These are phyloP conservation scores for Hermodice carunculata DNA, from an alignment of 2,888 invertebrate species.

Conservation along the genomic window DNA sequence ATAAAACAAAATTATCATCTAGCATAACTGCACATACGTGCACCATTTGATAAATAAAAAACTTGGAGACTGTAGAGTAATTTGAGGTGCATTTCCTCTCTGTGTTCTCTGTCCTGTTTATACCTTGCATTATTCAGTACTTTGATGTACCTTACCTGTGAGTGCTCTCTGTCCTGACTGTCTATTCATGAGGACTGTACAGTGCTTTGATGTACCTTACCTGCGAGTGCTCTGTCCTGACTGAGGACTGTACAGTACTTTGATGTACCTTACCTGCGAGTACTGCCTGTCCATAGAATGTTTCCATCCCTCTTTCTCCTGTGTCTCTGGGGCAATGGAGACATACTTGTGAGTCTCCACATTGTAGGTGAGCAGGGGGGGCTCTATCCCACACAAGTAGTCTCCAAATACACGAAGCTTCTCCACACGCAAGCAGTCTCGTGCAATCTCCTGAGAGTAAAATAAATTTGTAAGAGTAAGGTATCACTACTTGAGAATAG, in stretches of 20 bases:
- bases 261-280: neutral
- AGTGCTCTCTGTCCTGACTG: no score
- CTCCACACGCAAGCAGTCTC: slow-evolving; percentile 80
- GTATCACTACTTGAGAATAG: no score
- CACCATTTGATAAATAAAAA: no score
- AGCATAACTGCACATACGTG: no score
- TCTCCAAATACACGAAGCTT: slow-evolving; percentile 86
- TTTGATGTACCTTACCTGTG: no score
- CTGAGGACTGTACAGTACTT: neutral
- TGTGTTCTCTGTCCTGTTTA: no score
- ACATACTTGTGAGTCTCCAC: slow-evolving; percentile 61
- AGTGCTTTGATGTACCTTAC: neutral
- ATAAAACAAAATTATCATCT: no score
- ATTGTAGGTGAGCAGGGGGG: slow-evolving; percentile 80
- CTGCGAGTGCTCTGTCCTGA: neutral
- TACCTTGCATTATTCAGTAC: neutral
- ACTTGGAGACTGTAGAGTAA: no score
- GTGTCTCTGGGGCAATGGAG: slow-evolving; percentile 55
- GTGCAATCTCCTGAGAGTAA: slow-evolving; percentile 77
- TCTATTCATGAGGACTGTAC: neutral
- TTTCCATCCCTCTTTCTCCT: neutral
- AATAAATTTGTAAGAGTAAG: no score
- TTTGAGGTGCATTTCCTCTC: no score
- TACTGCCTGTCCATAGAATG: neutral
- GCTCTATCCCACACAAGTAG: slow-evolving; percentile 87